These are phyloP conservation scores for Noctua comes DNA, from an alignment of 2,888 invertebrate genomes.

Conservation along the genomic window DNA sequence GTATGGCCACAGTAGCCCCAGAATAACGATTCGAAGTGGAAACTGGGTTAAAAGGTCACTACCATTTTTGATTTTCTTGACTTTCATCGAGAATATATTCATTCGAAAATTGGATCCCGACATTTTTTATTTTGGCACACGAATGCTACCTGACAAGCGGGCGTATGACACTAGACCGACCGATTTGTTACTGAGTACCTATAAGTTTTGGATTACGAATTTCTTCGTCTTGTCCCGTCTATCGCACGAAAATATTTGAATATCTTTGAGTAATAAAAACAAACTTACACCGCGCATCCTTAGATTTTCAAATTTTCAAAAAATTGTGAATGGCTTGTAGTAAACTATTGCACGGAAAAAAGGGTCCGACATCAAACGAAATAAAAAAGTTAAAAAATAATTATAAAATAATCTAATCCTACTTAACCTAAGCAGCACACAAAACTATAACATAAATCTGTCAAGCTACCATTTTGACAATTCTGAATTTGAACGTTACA, in stretches of 20 bases:
- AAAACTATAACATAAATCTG: slow-evolving; percentile 35
- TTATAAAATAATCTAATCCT: slow-evolving; percentile 56
- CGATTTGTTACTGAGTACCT: no score
- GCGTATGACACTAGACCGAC: no score
- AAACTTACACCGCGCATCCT: slow-evolving; percentile 73
- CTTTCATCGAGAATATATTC: no score
- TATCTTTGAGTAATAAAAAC: background rate
- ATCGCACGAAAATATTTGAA: no score
- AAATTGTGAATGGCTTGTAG: slow-evolving; percentile 28
- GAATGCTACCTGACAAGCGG: no score
- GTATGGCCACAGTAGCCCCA: background rate
- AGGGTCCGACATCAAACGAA: slow-evolving; percentile 38
- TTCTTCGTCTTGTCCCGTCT: no score
- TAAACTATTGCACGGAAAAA: slow-evolving; percentile 8
- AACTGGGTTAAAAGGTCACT: background rate
- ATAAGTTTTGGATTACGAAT: no score
- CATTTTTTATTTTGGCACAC: no score
- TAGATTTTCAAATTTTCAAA: slow-evolving; percentile 20
- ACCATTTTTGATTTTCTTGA: no score
- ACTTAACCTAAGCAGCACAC: slow-evolving; percentile 59
- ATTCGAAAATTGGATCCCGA: no score
- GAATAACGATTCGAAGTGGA: background rate
- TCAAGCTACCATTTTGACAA: slow-evolving; percentile 26
- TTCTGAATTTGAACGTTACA: slow-evolving; percentile 41
- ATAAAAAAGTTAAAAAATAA: slow-evolving; percentile 57